Evolutionary conservation across 2,797 vertebrate species (phyloP), one percentile per base, ranked within the genome.

Genomic region (Hemibagrus guttatus): DNA sequence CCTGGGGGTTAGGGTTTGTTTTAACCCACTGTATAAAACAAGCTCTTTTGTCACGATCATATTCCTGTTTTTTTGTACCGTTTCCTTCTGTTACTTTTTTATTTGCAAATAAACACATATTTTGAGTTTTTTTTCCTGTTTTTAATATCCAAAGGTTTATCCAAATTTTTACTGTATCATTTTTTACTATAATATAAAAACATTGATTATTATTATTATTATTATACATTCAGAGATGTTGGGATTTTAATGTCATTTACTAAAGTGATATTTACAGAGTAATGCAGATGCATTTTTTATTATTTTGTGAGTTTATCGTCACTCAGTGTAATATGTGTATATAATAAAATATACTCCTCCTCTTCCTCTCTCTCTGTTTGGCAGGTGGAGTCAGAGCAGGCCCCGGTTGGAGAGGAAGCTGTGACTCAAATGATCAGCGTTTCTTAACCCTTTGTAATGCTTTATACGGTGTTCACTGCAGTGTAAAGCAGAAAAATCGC

Each of bases 361-460:
- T 90, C 26, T 89, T 49, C 17, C 63, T 87, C 56, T 88, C 72
- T 81, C 21, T 81, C 28, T 81, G 17, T 0, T 68, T 11, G n/a
- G 83, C 90, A 94, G 86, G 93, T 86, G 89, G 87, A 94, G 28
- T 93, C 97, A 95, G 97, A 98, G 81, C 94, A 95, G 17, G 88
- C 91, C 89, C 96, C 97, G 91, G 91, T 92, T 69, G 96, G 94
- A 31, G 98, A 99, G 83, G 98, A 98, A 91, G 96, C 96, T 0
- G 97, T 98, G 94, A 96, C 96, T 92, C 97, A 98, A 93, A 97
- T 98, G 96, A 98, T 99, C 94, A 93, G 97, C 87, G 97, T 97
- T 89, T 97, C 97, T 59, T 97, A 97, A 96, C 79, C 56, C 28
- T 26, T 56, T 28, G 69, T 58, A 59, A 23, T 23, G 17, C 49